These are phyloP conservation scores for Cecropterus lyciades DNA, from an alignment of 1,140 invertebrate genomes.

Conservation along the genomic window DNA sequence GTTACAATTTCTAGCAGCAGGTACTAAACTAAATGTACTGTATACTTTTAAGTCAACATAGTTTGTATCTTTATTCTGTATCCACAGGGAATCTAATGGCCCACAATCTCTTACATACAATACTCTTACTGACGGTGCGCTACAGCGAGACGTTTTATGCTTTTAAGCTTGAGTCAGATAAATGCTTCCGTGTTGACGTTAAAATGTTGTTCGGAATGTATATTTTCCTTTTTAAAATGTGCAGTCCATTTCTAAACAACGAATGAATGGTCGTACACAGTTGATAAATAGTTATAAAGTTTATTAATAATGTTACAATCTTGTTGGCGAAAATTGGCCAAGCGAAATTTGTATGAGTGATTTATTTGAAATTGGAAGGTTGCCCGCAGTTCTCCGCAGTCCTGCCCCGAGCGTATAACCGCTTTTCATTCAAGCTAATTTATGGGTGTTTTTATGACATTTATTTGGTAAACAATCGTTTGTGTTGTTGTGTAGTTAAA, in stretches of 20 bases:
- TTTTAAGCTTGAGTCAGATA: slow-evolving; percentile 9
- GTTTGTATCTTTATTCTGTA: slow-evolving; percentile 17
- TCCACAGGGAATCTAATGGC: slow-evolving; percentile 16
- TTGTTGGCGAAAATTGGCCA: slow-evolving; percentile 51
- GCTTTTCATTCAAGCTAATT: slow-evolving; percentile 27
- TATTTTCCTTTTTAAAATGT: not conserved
- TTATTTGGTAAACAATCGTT: slow-evolving; percentile 8
- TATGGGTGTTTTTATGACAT: slow-evolving; percentile 22
- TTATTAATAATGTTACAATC: slow-evolving; percentile 57
- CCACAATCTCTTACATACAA: not conserved
- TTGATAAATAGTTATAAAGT: slow-evolving; percentile 47
- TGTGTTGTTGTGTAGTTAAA: not conserved
- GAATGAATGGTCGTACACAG: not conserved
- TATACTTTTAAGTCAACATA: slow-evolving; percentile 3
- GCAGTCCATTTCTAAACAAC: not conserved
- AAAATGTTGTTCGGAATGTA: not conserved
- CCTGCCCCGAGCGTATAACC: slow-evolving; percentile 9
- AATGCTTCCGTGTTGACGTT: not conserved
- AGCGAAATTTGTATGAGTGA: slow-evolving; percentile 51
- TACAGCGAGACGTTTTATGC: slow-evolving; percentile 1
- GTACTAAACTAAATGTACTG: no score
- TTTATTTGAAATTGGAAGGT: slow-evolving; percentile 65
- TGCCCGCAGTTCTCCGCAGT: slow-evolving; percentile 45
- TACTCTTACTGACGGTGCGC: not conserved
- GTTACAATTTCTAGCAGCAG: slow-evolving; percentile 1